Percentiles rank a stretch among this genome's conserved stretches.
Evolutionary conservation across 2,888 invertebrate genomes (phyloP).

Genomic region (Drosophila subquinaria): DNA sequence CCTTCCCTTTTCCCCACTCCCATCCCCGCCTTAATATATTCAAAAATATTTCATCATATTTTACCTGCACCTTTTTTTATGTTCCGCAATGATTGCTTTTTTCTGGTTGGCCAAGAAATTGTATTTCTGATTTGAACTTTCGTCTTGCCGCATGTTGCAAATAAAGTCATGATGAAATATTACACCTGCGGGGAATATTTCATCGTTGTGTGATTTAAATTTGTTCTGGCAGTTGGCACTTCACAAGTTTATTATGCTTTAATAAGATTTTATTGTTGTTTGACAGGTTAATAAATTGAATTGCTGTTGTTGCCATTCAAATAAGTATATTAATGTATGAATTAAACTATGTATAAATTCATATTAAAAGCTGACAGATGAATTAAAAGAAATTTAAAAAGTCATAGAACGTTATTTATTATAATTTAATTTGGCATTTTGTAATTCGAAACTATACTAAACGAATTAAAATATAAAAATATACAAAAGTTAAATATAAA

Average conservation of each 20-base stretch:
- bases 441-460: no score
- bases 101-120: conserved; percentile 51
- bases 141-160: conserved; percentile 38
- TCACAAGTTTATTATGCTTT: conserved; percentile 39
- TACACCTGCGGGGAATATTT: conserved; percentile 75
- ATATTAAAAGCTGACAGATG: neutral
- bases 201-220: conserved; percentile 68
- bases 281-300: conserved; percentile 61
- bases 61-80: conserved; percentile 38
- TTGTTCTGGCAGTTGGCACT: conserved; percentile 48
- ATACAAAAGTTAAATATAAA: no score
- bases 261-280: conserved; percentile 73
- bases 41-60: conserved; percentile 58
- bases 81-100: conserved; percentile 67
- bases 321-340: conserved; percentile 1
- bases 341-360: neutral
- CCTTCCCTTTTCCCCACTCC: neutral
- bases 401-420: neutral
- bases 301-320: conserved; percentile 8
- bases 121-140: conserved; percentile 65
- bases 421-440: no score
- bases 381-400: no score
- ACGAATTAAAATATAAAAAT: no score
- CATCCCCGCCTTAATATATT: conserved; percentile 27
- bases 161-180: conserved; percentile 60